Evolutionary conservation across 2,888 invertebrate species (phyloP).

Genomic region (Latrodectus hesperus): DNA sequence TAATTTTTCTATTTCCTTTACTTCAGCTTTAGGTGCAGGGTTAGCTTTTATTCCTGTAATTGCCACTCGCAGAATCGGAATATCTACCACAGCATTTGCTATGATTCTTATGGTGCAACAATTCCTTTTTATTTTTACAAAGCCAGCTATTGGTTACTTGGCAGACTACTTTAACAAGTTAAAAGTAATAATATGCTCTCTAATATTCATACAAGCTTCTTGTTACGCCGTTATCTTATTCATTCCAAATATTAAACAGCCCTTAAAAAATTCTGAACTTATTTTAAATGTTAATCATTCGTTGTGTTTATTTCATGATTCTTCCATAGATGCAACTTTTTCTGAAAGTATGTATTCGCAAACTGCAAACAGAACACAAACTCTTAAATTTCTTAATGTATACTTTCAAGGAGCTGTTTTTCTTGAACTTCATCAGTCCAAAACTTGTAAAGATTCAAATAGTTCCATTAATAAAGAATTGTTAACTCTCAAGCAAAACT

Average conservation of each 20-base stretch:
- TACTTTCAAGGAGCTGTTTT: too few species aligned
- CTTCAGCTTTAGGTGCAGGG: neutral
- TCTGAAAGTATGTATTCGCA: too few species aligned
- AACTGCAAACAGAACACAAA: too few species aligned
- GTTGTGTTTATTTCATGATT: too few species aligned
- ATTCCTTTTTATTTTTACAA: neutral
- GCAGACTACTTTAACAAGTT: conserved; percentile 27
- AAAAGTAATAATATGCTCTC: neutral
- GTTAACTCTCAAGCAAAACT: too few species aligned
- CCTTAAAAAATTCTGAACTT: neutral
- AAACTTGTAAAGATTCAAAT: too few species aligned
- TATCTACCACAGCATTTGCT: conserved; percentile 5
- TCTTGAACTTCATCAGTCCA: too few species aligned
- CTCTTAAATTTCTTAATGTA: too few species aligned
- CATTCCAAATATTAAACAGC: neutral
- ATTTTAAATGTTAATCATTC: too few species aligned
- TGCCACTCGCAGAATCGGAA: neutral
- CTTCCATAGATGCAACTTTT: too few species aligned
- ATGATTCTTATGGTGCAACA: neutral
- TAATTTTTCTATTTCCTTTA: too few species aligned
- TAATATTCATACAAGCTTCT: neutral
- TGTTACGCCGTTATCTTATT: neutral
- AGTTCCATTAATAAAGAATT: too few species aligned
- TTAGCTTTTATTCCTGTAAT: neutral
- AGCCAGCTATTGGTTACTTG: conserved; percentile 12